phyloP scores from a whole-genome alignment of 2,797 vertebrate species.

The Aeoliscus strigatus region DNA sequence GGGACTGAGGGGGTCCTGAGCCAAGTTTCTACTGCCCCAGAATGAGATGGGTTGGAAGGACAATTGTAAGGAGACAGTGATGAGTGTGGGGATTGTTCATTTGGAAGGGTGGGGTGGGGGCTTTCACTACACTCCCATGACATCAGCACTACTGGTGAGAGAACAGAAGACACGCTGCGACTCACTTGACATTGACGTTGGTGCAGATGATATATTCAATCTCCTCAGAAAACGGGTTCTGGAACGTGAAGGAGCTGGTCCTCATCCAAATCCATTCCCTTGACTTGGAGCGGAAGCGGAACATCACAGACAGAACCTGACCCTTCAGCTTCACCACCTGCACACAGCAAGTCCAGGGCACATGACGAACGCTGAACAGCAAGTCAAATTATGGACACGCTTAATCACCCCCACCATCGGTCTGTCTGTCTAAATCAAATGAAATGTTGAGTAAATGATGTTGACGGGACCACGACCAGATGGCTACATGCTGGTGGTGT shows the following conservation, averaged over 20 bases:
- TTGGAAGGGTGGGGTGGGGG: slow-evolving; percentile 23
- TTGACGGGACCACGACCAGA: too few relatives aligned
- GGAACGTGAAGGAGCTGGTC: slow-evolving; percentile 98
- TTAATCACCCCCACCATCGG: too few relatives aligned
- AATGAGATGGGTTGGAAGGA: slow-evolving; percentile 66
- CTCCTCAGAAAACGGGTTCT: slow-evolving; percentile 98
- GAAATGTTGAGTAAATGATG: too few relatives aligned
- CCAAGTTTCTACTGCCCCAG: slow-evolving; percentile 80
- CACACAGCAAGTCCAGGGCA: slow-evolving; percentile 6
- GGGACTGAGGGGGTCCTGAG: slow-evolving; percentile 86
- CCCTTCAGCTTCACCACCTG: slow-evolving; percentile 97
- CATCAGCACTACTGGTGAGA: too few relatives aligned
- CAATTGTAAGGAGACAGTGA: slow-evolving; percentile 32
- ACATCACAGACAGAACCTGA: slow-evolving; percentile 98
- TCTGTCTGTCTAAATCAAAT: too few relatives aligned
- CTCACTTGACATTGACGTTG: slow-evolving; percentile 97
- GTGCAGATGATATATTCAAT: slow-evolving; percentile 99
- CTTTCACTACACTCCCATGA: slow-evolving; percentile 30
- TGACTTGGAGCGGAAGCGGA: slow-evolving; percentile 89
- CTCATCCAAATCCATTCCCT: slow-evolving; percentile 96
- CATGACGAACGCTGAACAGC: too few relatives aligned
- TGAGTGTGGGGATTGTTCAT: slow-evolving; percentile 40
- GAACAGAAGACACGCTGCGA: slow-evolving; percentile 43
- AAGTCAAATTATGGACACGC: too few relatives aligned
- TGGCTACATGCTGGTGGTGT: too few relatives aligned